Evolutionary conservation across 2,888 invertebrate genomes (phyloP).

Genomic region (Imbricaverruca yamaguchii): DNA sequence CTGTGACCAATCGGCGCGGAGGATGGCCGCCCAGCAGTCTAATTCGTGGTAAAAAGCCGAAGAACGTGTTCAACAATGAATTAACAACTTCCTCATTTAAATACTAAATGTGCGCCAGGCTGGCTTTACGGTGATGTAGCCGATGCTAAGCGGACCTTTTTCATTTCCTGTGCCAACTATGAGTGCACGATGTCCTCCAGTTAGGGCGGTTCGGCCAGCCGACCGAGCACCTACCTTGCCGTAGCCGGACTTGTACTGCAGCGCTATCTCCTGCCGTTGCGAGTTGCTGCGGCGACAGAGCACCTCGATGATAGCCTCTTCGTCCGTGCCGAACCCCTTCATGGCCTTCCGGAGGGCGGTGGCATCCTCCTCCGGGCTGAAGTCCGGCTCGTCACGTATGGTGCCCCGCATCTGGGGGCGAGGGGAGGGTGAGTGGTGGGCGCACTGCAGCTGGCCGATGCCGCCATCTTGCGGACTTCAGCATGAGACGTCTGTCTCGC

Average conservation of each 20-base stretch:
- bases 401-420: neutral
- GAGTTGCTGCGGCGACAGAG: constrained; percentile 71
- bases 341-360: constrained; percentile 75
- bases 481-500: too few relatives aligned
- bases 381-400: constrained; percentile 38
- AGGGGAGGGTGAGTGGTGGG: too few relatives aligned
- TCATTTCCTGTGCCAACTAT: too few relatives aligned
- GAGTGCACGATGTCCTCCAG: too few relatives aligned
- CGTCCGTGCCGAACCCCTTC: constrained; percentile 89
- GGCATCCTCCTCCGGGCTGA: constrained; percentile 72
- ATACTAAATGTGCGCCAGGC: neutral
- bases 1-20: too few relatives aligned
- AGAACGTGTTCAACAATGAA: neutral
- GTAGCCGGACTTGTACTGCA: constrained; percentile 46
- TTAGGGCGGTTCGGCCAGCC: too few relatives aligned
- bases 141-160: too few relatives aligned
- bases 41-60: neutral
- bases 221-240: neutral
- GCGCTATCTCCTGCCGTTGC: constrained; percentile 74
- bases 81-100: neutral
- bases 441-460: too few relatives aligned
- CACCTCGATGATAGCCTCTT: constrained; percentile 77
- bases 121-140: too few relatives aligned
- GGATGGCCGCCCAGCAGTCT: too few relatives aligned
- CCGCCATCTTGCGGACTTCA: too few relatives aligned